Evolutionary conservation across 1,140 invertebrate genomes (phyloP).

Genomic region (Drosophila rhopaloa): DNA sequence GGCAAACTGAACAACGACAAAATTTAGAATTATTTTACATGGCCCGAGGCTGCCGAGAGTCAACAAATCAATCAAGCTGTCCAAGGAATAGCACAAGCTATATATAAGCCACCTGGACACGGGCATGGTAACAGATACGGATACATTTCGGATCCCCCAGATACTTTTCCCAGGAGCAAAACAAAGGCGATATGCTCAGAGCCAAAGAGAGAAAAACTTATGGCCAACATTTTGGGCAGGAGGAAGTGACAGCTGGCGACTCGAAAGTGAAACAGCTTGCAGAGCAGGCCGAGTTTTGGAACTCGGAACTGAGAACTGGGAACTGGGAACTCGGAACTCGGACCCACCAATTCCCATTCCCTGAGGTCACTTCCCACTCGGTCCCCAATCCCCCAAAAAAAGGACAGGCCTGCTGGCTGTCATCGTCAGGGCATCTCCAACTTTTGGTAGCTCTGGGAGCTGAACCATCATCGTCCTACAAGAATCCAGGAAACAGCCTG

Average conservation of each 20-base stretch:
- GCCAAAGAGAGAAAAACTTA: conserved; percentile 6
- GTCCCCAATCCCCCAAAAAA: neutral
- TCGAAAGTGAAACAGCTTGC: conserved; percentile 17
- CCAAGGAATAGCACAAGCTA: neutral
- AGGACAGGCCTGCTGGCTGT: conserved; percentile 12
- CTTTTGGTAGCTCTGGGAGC: conserved; percentile 13
- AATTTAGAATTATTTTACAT: conserved; percentile 47
- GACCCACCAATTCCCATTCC: neutral
- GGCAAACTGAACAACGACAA: conserved; percentile 16
- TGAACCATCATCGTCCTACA: conserved; percentile 18
- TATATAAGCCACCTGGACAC: conserved; percentile 12
- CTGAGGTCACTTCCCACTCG: neutral
- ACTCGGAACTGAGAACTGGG: neutral
- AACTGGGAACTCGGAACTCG: neutral
- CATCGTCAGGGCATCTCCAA: conserved; percentile 21
- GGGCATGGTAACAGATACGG: neutral
- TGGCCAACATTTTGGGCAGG: conserved; percentile 1
- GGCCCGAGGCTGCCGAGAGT: conserved; percentile 19
- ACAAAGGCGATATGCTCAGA: conserved; percentile 14
- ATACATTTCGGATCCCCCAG: neutral
- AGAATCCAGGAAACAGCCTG: conserved; percentile 6
- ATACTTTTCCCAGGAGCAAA: conserved; percentile 9
- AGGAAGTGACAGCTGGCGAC: conserved; percentile 19
- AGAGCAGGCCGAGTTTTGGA: conserved; percentile 2
- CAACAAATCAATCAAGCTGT: conserved; percentile 54